Conservation (phyloP, 2,797 vertebrate species). For the Coranthus polyacanthus region DNA sequence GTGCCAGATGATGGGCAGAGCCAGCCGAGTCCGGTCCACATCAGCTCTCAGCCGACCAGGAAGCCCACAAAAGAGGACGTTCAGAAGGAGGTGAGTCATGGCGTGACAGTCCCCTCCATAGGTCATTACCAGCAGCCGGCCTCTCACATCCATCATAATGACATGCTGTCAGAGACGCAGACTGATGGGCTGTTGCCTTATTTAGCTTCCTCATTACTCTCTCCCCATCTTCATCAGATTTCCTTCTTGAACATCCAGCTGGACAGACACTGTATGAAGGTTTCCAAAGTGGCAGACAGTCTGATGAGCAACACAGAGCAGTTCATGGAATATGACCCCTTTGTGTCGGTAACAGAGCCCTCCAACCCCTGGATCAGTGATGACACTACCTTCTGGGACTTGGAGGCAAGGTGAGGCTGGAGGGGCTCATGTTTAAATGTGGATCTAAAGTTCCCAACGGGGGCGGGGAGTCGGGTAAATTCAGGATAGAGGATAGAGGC, state of each 20-base stretch:
- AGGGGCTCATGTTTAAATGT: neutral
- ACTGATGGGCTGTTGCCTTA: conserved; percentile 57
- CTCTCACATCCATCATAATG: conserved; percentile 58
- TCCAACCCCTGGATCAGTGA: conserved; percentile 96
- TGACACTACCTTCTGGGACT: conserved; percentile 91
- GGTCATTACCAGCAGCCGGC: conserved; percentile 41
- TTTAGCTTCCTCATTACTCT: conserved; percentile 65
- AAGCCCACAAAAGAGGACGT: conserved; percentile 94
- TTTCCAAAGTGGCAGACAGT: conserved; percentile 98
- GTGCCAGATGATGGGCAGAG: conserved; percentile 92
- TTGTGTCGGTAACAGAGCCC: conserved; percentile 89
- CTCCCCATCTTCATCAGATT: conserved; percentile 85
- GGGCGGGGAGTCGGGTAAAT: conserved; percentile 3
- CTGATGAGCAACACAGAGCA: conserved; percentile 95
- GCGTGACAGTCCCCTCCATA: conserved; percentile 8
- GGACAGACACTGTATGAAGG: conserved; percentile 98
- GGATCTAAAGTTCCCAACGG: neutral
- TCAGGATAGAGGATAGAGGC: conserved; percentile 6
- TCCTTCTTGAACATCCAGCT: conserved; percentile 94
- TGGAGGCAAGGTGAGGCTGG: conserved; percentile 90
- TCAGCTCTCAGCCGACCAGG: conserved; percentile 88
- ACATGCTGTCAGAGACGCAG: conserved; percentile 31
- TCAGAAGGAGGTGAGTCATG: conserved; percentile 88
- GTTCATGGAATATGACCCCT: conserved; percentile 94
- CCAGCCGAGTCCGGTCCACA: conserved; percentile 90